Conservation (phyloP, 2,888 invertebrate genomes). For the Monopis laevigella region DNA sequence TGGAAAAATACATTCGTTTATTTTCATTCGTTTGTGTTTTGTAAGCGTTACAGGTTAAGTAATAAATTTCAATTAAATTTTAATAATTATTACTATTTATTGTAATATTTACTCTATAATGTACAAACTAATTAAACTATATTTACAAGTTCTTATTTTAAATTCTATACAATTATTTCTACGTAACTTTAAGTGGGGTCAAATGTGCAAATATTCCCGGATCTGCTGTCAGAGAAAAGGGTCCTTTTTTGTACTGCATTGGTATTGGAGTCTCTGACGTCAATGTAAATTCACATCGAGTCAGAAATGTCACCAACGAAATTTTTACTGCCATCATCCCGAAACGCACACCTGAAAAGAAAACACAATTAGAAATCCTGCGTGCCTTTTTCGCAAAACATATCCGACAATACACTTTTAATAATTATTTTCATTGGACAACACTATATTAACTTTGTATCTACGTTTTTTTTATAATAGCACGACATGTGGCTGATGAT, state of each 20-base stretch:
- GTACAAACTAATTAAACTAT: not conserved
- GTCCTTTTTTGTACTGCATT: constrained; percentile 9
- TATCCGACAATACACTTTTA: too few species aligned
- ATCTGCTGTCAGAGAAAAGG: constrained; percentile 10
- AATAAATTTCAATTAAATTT: too few species aligned
- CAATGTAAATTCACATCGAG: constrained; percentile 12
- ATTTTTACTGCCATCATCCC: constrained; percentile 13
- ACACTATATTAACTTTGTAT: too few species aligned
- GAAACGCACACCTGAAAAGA: constrained; percentile 12
- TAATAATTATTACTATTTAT: too few species aligned
- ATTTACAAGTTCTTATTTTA: not conserved
- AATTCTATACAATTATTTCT: too few species aligned
- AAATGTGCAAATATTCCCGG: constrained; percentile 11
- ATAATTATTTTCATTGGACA: too few species aligned
- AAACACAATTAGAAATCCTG: too few species aligned
- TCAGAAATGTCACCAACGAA: constrained; percentile 10
- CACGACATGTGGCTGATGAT: too few species aligned
- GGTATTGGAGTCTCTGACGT: constrained; percentile 8
- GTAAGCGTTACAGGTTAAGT: too few species aligned
- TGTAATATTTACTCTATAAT: not conserved
- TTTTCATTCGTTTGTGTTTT: not conserved
- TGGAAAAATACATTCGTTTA: not conserved
- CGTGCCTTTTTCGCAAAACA: too few species aligned
- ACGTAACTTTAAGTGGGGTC: not conserved
- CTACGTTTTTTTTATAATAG: too few species aligned